phyloP scores from a whole-genome alignment of 2,113 vertebrate species.

The Passer montanus region DNA sequence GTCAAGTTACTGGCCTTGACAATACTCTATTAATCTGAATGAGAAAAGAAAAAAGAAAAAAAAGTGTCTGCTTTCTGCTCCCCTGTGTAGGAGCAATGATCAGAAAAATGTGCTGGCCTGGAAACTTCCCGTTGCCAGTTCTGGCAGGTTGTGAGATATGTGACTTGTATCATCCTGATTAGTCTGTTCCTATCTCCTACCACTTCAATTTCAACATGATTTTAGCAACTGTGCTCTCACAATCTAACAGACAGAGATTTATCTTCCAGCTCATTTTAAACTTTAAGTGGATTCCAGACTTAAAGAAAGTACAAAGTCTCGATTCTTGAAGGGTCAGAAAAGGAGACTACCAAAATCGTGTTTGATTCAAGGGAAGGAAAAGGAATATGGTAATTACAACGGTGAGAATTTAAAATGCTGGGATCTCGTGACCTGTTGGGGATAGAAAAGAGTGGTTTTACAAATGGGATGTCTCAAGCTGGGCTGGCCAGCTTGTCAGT shows the following conservation, averaged over 20 bases:
- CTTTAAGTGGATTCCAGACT: constrained; percentile 54
- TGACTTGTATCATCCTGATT: constrained; percentile 21
- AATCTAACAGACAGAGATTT: constrained; percentile 38
- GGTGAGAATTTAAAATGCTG: background rate
- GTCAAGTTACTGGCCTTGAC: constrained; percentile 64
- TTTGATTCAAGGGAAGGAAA: constrained; percentile 20
- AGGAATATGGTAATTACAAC: constrained; percentile 19
- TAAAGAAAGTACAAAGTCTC: constrained; percentile 28
- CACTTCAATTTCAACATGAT: constrained; percentile 49
- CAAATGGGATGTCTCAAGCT: constrained; percentile 10
- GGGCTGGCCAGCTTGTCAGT: constrained; percentile 16
- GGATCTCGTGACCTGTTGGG: background rate
- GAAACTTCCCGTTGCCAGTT: constrained; percentile 35
- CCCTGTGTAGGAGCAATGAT: background rate
- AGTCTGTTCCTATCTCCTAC: constrained; percentile 57
- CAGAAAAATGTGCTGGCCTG: constrained; percentile 49
- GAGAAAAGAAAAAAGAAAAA: constrained; percentile 4
- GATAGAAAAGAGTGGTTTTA: background rate
- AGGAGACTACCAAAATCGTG: background rate
- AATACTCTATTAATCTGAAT: constrained; percentile 66
- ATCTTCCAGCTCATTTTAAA: constrained; percentile 51
- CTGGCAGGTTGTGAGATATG: constrained; percentile 46
- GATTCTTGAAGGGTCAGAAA: constrained; percentile 40
- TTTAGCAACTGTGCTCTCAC: background rate
- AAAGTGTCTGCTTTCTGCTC: constrained; percentile 27